Evolutionary conservation across 37 sponge, comb jelly and placozoan species (phyloP), one percentile per base, ranked within the genome.

Genomic region (Mnemiopsis leidyi): DNA sequence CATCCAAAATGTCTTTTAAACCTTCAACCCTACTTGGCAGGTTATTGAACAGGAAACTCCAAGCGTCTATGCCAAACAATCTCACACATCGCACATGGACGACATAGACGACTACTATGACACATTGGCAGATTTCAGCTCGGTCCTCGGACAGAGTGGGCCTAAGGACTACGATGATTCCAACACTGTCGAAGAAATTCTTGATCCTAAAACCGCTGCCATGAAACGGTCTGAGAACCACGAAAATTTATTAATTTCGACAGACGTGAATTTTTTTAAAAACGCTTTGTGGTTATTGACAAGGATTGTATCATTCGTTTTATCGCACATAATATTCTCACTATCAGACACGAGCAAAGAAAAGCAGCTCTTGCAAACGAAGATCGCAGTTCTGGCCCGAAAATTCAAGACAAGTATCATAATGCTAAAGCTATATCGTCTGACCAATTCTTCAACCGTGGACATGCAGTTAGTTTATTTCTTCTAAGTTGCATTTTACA

Each of bases 361-460:
- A 28, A 40, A 39, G 90, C 90, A 40, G 39, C 90, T 1, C 21
- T 77, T 1, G 0, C 38, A n/a, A 37, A 40, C 61, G 90, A 40
- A 13, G 36, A 5, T 9, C 18, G 38, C 0, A 5, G 7, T 39
- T 36, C 21, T 39, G 90, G 36, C 39, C 13, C 23, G 48, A 85
- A 37, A 39, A 28, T 21, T n/a, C 35, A 28, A 37, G 90, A 39
- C 28, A 85, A 85, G 61, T 85, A 85, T 21, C 38, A 37, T 13
- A 40, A 38, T 29, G 33, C 90, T 5, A 85, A 85, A 26, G 32
- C 90, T 3, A 85, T 85, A 9, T 85, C 90, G 26, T 85, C 90
- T n/a, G 90, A 85, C 61, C 90, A 85, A 61, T 85, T 39, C 90
- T 85, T 85, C 29, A 85, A 85, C 35, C 39, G 90, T 21, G 90